Base-by-base conservation (phyloP, 37 sponge, comb jelly and placozoan genomes). In the Cladorhizidae sp. region DNA sequence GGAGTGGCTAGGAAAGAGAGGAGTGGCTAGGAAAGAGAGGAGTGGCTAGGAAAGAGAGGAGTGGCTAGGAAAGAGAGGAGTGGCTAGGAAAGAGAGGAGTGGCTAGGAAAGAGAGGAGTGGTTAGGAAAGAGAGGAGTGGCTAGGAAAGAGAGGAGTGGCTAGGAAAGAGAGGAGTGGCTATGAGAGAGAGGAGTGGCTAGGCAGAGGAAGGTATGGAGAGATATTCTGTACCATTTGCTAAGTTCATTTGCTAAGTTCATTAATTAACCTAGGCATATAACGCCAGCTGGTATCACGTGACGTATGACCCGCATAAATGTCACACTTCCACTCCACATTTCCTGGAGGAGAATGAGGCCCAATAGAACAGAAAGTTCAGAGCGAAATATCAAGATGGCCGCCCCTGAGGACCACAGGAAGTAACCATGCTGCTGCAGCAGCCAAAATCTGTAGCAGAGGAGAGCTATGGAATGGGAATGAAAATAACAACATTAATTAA, bases 301-400 rank as follows among this genome's bases (percentile, higher is more conserved):
- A 31, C 12, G 70, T 40, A 93, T 11, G 18, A 75, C 67, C 57
- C 45, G 74, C 67, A 59, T 17, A 1, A 91, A 1, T 2, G 35
- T 54, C 21, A 90, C 70, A 32, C 86, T 74, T 14, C 79, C 57
- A 2, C 40, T 32, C 33, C 79, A 43, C 36, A 97, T 11, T 75
- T 97, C 95, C 58, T 73, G 31, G 23, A 94, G 67, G 25, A 95
- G 50, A 42, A 94, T 64, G 54, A 92, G 79, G 0, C 93, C 95
- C 33, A 97, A 77, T 21, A 97, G 62, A 8, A 90, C 54, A 50
- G 80, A 21, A 25, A 94, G 76, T 74, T 97, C 98, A 23, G 79
- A 88, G 32, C 98, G 76, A 84, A 97, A 97, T 8, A 94, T 29
- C 15, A 97, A 39, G 11, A 92, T 81, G 67, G 91, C 98, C 40